Conservation (phyloP, 2,888 invertebrate genomes). For the Macrophya annulata region DNA sequence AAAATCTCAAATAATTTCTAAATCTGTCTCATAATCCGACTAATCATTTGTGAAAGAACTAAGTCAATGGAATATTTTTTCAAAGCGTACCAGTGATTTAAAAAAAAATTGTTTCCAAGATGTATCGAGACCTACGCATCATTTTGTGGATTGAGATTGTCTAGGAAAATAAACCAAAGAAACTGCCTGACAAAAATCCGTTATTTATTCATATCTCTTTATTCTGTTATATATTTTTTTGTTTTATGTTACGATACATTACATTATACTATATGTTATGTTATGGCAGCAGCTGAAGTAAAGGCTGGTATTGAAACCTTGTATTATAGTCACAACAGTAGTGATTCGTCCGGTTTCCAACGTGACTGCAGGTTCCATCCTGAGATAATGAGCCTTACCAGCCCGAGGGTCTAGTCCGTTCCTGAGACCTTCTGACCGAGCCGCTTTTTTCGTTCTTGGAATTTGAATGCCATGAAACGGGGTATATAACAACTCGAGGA, state of each 20-base stretch:
- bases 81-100: no score
- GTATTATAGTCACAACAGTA: slow-evolving; percentile 18
- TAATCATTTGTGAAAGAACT: no score
- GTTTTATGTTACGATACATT: not conserved
- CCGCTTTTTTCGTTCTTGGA: slow-evolving; percentile 40
- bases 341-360: slow-evolving; percentile 27
- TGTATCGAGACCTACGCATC: no score
- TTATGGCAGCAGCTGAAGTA: slow-evolving; percentile 14
- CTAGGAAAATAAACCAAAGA: no score
- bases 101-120: no score
- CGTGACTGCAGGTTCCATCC: slow-evolving; percentile 50
- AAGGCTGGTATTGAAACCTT: slow-evolving; percentile 2
- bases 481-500: slow-evolving; percentile 2
- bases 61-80: no score
- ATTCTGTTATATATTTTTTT: not conserved
- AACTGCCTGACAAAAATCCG: not conserved
- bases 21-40: no score
- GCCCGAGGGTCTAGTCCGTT: slow-evolving; percentile 33
- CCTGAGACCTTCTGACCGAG: slow-evolving; percentile 22
- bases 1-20: no score
- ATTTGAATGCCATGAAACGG: slow-evolving; percentile 32
- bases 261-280: no score
- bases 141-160: no score
- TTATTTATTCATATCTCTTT: not conserved
- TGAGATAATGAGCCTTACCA: slow-evolving; percentile 40